Evolutionary conservation across 1,140 invertebrate genomes (phyloP).

Genomic region (Cryptotermes secundus): DNA sequence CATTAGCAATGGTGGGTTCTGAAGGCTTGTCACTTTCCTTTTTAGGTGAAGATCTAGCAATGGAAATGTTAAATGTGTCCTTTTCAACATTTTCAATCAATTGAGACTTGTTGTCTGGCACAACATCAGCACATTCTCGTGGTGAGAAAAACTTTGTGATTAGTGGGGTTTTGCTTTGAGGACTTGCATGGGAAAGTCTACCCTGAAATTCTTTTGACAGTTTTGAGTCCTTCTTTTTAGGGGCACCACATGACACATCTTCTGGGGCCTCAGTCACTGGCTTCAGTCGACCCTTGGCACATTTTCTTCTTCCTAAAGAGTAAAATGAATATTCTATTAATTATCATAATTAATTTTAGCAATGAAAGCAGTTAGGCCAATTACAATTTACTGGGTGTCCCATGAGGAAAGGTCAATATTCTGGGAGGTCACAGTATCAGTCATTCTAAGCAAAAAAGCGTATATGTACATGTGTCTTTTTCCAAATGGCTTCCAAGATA

Average conservation of each 20-base stretch:
- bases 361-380: too few species aligned
- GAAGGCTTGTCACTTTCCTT: not conserved
- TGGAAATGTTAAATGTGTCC: not conserved
- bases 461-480: too few species aligned
- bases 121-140: not conserved
- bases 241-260: constrained; percentile 1
- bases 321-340: not conserved
- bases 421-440: too few species aligned
- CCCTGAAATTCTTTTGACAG: constrained; percentile 37
- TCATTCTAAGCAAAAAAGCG: too few species aligned
- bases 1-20: not conserved
- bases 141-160: not conserved
- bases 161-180: constrained; percentile 30
- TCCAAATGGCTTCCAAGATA: too few species aligned
- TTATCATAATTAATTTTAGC: too few species aligned
- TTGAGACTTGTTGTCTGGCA: not conserved
- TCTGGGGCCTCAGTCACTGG: not conserved
- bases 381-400: too few species aligned
- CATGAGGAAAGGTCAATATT: too few species aligned
- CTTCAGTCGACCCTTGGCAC: constrained; percentile 12
- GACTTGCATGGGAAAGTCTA: constrained; percentile 39
- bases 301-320: constrained; percentile 26
- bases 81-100: not conserved
- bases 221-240: constrained; percentile 35
- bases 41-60: not conserved